Evolutionary conservation across 2,888 invertebrate species (phyloP).

Genomic region (Drosophila longiperda): DNA sequence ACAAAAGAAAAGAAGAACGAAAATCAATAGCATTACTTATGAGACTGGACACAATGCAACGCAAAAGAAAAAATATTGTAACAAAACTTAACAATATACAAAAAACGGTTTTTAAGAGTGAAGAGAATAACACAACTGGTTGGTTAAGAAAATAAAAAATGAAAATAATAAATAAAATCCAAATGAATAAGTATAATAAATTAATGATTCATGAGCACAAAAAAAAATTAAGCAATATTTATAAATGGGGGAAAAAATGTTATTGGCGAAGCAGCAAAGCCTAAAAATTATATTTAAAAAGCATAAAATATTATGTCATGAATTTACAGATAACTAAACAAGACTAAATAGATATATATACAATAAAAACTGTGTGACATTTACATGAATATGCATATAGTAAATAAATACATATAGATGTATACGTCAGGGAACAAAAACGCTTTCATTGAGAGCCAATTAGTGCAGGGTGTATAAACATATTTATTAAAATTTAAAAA

Average conservation of each 20-base stretch:
- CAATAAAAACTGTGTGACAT: conserved; percentile 29
- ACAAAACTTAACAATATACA: conserved; percentile 61
- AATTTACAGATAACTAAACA: conserved; percentile 20
- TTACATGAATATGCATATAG: conserved; percentile 42
- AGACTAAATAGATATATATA: conserved; percentile 12
- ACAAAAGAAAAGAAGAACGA: conserved; percentile 79
- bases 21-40: conserved; percentile 79
- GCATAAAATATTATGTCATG: conserved; percentile 39
- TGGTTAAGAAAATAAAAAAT: conserved; percentile 17
- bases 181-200: conserved; percentile 38
- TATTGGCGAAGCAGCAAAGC: conserved; percentile 41
- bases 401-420: conserved; percentile 27
- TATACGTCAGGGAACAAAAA: conserved; percentile 38
- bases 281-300: conserved; percentile 25
- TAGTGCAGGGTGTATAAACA: conserved; percentile 63
- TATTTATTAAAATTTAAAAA: conserved; percentile 63
- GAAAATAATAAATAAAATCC: conserved; percentile 20
- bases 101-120: conserved; percentile 9
- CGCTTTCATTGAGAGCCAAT: conserved; percentile 60
- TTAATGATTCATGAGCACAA: conserved; percentile 28
- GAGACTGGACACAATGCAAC: conserved; percentile 70
- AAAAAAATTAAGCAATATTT: conserved; percentile 22
- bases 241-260: not conserved
- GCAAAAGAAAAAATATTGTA: conserved; percentile 49
- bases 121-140: conserved; percentile 4